Conservation (phyloP, 2,113 vertebrate species). For the Thinocorus orbignyianus region DNA sequence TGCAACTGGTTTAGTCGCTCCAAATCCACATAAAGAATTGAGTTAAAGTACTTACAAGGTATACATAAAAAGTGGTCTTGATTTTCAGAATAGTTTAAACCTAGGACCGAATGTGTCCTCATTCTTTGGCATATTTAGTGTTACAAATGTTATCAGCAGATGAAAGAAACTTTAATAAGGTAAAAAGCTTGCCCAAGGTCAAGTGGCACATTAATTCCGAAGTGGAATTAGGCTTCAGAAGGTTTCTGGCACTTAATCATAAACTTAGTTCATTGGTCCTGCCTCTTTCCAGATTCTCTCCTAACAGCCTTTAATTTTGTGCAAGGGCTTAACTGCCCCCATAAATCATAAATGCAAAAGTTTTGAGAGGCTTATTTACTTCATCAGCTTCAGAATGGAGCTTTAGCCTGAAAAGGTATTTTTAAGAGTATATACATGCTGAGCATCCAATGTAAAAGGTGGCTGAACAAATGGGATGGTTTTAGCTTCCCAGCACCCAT, state of each 20-base stretch:
- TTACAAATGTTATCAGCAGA: not conserved
- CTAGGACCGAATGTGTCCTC: not conserved
- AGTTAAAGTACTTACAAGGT: not conserved
- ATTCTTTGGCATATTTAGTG: not conserved
- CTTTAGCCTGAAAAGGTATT: not conserved
- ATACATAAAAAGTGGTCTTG: not conserved
- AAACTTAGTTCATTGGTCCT: not conserved
- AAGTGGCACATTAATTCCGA: not conserved
- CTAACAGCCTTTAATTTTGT: not conserved
- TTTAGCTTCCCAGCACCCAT: not conserved
- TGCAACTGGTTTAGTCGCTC: not conserved
- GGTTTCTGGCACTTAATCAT: not conserved
- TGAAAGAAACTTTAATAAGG: not conserved
- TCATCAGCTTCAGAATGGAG: not conserved
- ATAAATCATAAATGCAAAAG: not conserved
- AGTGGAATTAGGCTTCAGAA: constrained; percentile 4
- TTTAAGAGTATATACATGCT: not conserved
- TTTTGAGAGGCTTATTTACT: not conserved
- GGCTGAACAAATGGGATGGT: not conserved
- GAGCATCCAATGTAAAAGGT: not conserved
- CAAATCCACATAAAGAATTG: not conserved
- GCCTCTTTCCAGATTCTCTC: constrained; percentile 1
- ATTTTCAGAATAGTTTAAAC: constrained; percentile 9
- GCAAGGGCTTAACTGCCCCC: not conserved
- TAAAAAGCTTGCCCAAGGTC: not conserved